These are phyloP conservation scores for Dasyornis broadbenti DNA, from an alignment of 2,113 vertebrate species.

Conservation along the genomic window DNA sequence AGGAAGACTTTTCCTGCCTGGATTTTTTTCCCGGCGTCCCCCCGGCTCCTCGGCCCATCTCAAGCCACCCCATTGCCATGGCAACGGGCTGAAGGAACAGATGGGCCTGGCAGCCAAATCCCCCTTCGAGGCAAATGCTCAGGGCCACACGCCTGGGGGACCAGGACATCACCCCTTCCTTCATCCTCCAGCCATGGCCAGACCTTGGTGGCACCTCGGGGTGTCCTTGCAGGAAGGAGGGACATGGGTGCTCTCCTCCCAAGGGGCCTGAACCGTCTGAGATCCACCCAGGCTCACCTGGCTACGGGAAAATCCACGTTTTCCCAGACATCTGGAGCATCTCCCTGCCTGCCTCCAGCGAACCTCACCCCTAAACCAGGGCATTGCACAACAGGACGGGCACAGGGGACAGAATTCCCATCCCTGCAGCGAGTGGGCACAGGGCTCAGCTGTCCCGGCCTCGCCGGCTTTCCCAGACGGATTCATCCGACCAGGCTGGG, in stretches of 20 bases:
- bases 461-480: rapidly evolving
- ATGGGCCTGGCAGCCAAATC: constrained; percentile 71
- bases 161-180: neutral
- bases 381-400: rapidly evolving
- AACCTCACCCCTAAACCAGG: neutral
- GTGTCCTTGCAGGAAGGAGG: neutral
- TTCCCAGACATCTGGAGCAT: neutral
- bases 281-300: neutral
- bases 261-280: neutral
- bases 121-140: constrained; percentile 18
- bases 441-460: neutral
- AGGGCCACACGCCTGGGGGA: neutral
- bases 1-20: neutral
- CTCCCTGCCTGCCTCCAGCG: neutral
- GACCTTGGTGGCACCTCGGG: neutral
- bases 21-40: constrained; percentile 53
- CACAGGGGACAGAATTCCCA: neutral
- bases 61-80: constrained; percentile 69
- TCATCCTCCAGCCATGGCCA: rapidly evolving
- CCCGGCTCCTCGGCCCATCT: constrained; percentile 56
- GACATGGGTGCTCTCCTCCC: rapidly evolving
- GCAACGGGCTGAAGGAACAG: constrained; percentile 70
- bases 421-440: neutral
- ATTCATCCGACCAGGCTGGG: neutral
- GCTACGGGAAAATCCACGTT: rapidly evolving